Evolutionary conservation across 2,113 vertebrate genomes (phyloP).

Genomic region (Protobothrops flavoviridis): DNA sequence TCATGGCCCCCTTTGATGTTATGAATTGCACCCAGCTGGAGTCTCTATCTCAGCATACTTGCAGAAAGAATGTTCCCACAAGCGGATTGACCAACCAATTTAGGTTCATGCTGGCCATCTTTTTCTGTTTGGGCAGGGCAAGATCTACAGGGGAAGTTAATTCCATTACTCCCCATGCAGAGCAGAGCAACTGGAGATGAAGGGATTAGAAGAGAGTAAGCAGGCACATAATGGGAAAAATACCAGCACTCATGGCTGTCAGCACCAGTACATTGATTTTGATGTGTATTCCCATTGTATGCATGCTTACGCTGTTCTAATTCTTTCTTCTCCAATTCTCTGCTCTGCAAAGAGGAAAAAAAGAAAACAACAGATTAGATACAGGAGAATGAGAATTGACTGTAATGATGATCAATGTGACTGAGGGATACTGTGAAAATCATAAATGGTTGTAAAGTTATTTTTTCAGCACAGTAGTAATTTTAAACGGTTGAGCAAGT

Average conservation of each 20-base stretch:
- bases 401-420: neutral
- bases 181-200: neutral
- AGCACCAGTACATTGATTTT: neutral
- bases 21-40: neutral
- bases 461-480: neutral
- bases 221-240: neutral
- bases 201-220: neutral
- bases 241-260: neutral
- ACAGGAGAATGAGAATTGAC: neutral
- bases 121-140: neutral
- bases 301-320: neutral
- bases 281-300: neutral
- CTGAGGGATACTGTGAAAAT: neutral
- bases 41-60: neutral
- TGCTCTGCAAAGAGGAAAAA: neutral
- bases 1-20: neutral
- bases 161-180: neutral
- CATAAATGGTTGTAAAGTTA: neutral
- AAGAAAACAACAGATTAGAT: neutral
- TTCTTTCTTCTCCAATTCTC: neutral
- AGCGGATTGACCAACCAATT: neutral
- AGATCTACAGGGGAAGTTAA: neutral
- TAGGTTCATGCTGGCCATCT: neutral
- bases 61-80: neutral
- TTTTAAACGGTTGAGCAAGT: neutral